These are phyloP conservation scores for Entomobrya multifasciata DNA, from an alignment of 2,888 invertebrate species.

Conservation along the genomic window DNA sequence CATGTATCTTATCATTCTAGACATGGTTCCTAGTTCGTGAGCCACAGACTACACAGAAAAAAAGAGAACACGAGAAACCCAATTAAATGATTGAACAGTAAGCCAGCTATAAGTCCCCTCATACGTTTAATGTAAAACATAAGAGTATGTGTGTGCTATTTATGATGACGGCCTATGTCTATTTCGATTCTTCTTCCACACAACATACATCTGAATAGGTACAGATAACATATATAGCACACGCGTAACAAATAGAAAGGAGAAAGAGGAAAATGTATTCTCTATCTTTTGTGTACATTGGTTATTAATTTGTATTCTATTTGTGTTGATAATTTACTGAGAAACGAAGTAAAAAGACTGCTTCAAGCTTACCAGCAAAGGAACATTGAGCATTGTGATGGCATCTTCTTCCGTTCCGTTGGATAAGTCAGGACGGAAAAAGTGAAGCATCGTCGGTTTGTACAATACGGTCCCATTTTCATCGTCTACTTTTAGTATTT, in stretches of 20 bases:
- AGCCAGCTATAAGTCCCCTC: constrained; percentile 7
- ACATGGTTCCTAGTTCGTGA: constrained; percentile 61
- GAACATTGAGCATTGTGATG: constrained; percentile 66
- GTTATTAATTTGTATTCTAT: constrained; percentile 41
- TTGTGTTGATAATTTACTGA: constrained; percentile 25
- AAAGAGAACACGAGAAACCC: constrained; percentile 25
- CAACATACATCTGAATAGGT: constrained; percentile 2
- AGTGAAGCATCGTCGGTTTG: constrained; percentile 48
- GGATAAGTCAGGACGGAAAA: constrained; percentile 70
- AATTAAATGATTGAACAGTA: constrained; percentile 52
- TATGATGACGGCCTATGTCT: not conserved
- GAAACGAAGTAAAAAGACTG: not conserved
- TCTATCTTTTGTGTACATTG: too few species aligned
- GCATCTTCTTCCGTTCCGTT: constrained; percentile 72
- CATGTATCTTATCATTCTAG: constrained; percentile 66
- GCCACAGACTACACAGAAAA: constrained; percentile 67
- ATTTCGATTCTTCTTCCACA: not conserved
- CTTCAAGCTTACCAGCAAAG: constrained; percentile 52
- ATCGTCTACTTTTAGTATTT: constrained; percentile 16
- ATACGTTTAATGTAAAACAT: not conserved
- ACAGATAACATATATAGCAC: too few species aligned
- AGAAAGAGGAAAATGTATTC: too few species aligned
- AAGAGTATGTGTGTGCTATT: not conserved
- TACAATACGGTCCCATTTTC: constrained; percentile 66
- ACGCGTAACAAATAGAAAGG: too few species aligned